Percentiles rank a stretch among this genome's conserved stretches.
phyloP scores from a whole-genome alignment of 2,888 invertebrate genomes.

The Cephalotes varians region DNA sequence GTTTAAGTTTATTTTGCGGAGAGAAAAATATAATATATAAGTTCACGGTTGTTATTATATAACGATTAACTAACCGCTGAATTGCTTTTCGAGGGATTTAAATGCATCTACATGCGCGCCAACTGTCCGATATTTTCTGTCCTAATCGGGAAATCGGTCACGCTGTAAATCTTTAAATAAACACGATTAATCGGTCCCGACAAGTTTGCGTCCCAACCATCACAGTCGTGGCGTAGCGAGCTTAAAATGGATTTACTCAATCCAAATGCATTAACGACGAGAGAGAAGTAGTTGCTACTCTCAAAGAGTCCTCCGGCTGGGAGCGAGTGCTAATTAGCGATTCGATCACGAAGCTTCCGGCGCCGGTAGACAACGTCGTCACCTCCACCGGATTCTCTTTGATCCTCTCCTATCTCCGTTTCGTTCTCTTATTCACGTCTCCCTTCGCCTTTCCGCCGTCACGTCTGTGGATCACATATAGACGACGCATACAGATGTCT shows the following conservation, averaged over 20 bases:
- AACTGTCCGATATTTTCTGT: conserved; percentile 32
- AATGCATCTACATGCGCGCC: background rate
- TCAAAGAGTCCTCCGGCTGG: conserved; percentile 70
- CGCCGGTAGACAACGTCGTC: conserved; percentile 68
- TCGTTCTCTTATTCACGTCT: conserved; percentile 66
- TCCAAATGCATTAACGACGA: conserved; percentile 73
- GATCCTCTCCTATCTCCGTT: conserved; percentile 71
- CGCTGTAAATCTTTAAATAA: conserved; percentile 65
- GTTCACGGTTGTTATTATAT: background rate
- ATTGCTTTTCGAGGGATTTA: background rate
- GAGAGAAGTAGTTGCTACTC: conserved; percentile 64
- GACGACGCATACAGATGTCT: conserved; percentile 13
- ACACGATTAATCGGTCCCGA: conserved; percentile 70
- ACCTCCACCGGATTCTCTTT: conserved; percentile 70
- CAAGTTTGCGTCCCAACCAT: conserved; percentile 61
- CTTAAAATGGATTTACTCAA: conserved; percentile 75
- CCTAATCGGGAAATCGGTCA: conserved; percentile 59
- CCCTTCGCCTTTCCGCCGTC: conserved; percentile 49
- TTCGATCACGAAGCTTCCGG: conserved; percentile 74
- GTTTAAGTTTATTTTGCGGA: background rate
- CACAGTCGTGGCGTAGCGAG: conserved; percentile 53
- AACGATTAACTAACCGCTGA: background rate
- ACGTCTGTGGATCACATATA: conserved; percentile 24
- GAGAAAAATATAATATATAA: background rate
- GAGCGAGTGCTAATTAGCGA: conserved; percentile 74